Evolutionary conservation across 2,888 invertebrate genomes (phyloP).

Genomic region (Subacronicta megacephala): DNA sequence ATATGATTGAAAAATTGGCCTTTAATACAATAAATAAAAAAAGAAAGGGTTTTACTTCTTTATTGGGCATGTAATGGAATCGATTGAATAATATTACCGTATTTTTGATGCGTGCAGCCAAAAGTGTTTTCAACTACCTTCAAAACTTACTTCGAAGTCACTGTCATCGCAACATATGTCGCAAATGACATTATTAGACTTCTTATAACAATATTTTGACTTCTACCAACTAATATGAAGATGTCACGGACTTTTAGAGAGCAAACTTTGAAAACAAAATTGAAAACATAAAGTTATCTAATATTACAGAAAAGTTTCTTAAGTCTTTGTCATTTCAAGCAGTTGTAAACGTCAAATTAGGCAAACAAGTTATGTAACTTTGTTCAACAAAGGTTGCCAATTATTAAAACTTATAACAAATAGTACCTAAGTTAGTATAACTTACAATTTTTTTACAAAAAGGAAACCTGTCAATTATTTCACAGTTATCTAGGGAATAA

Average conservation of each 20-base stretch:
- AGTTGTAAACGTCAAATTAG: neutral
- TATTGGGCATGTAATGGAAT: too few relatives aligned
- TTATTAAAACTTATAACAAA: neutral
- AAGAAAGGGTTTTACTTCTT: too few relatives aligned
- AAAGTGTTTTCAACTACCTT: conserved; percentile 19
- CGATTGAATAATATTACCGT: too few relatives aligned
- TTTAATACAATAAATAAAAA: too few relatives aligned
- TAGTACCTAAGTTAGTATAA: neutral
- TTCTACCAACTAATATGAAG: conserved; percentile 36
- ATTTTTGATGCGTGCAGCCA: neutral
- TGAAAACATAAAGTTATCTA: neutral
- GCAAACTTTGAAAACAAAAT: neutral
- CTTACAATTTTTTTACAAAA: neutral
- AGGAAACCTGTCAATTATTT: neutral
- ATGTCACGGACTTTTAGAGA: conserved; percentile 2
- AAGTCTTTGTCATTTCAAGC: neutral
- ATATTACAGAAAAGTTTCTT: conserved; percentile 2
- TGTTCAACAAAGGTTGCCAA: neutral
- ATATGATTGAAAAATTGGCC: too few relatives aligned
- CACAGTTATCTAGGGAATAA: neutral
- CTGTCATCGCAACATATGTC: conserved; percentile 24
- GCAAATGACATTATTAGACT: conserved; percentile 30
- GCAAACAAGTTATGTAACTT: neutral
- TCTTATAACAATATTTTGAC: conserved; percentile 15
- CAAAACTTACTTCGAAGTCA: conserved; percentile 17